Percentiles rank a stretch among this genome's conserved stretches.
Evolutionary conservation across 2,888 invertebrate species (phyloP).

Genomic region (Pterostichus niger): DNA sequence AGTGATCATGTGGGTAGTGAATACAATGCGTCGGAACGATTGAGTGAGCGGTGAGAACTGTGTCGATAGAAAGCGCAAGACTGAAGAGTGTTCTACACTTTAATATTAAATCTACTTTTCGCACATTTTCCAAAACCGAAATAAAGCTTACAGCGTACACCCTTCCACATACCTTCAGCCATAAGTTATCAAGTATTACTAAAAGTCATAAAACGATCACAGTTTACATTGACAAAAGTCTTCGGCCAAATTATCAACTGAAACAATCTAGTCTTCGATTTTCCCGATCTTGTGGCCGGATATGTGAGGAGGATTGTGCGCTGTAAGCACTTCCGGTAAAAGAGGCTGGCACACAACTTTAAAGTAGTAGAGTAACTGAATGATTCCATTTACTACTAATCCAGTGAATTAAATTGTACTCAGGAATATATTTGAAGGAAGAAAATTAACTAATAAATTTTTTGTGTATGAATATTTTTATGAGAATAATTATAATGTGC

Average conservation of each 20-base stretch:
- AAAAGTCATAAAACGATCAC: neutral
- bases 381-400: conserved; percentile 64
- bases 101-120: conserved; percentile 55
- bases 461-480: conserved; percentile 66
- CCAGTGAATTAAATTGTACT: conserved; percentile 65
- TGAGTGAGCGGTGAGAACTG: conserved; percentile 51
- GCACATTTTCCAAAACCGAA: conserved; percentile 59
- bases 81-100: conserved; percentile 71
- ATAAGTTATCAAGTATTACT: conserved; percentile 16
- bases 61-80: conserved; percentile 71
- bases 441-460: conserved; percentile 59
- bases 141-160: conserved; percentile 1
- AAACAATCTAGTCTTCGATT: conserved; percentile 55
- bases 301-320: conserved; percentile 24
- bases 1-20: conserved; percentile 51
- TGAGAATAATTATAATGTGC: conserved; percentile 60
- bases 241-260: conserved; percentile 32
- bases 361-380: conserved; percentile 53
- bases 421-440: conserved; percentile 61
- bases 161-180: conserved; percentile 26
- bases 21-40: conserved; percentile 48
- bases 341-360: conserved; percentile 59
- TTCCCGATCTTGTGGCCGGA: conserved; percentile 17
- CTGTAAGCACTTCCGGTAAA: conserved; percentile 32
- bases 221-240: conserved; percentile 4